Percentiles rank a stretch among this genome's conserved stretches.
Conservation (phyloP, 2,888 invertebrate species). For the Archips crataeganus region DNA sequence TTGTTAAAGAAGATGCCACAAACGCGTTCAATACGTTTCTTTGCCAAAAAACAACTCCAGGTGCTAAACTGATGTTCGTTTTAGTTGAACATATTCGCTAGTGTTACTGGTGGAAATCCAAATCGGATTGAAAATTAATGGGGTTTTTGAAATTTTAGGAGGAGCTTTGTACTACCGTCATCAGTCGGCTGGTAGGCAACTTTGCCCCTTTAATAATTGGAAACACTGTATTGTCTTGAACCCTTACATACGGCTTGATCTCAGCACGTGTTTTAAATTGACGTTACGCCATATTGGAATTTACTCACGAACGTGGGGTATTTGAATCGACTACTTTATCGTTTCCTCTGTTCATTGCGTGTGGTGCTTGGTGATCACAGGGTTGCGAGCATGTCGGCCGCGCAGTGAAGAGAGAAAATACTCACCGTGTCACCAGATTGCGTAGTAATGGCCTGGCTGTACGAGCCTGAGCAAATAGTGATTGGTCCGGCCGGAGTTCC, state of each 20-base stretch:
- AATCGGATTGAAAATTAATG: constrained; percentile 25
- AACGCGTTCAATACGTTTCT: too few relatives aligned
- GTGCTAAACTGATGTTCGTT: background rate
- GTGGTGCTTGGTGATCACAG: too few relatives aligned
- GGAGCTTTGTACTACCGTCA: constrained; percentile 80
- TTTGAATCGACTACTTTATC: too few relatives aligned
- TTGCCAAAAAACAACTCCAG: too few relatives aligned
- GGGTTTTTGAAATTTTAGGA: constrained; percentile 73
- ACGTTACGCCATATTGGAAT: constrained; percentile 14
- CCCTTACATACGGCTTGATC: constrained; percentile 33
- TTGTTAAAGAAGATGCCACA: too few relatives aligned
- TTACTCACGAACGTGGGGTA: background rate
- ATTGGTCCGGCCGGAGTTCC: too few relatives aligned
- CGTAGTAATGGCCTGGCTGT: too few relatives aligned
- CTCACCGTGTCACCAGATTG: too few relatives aligned
- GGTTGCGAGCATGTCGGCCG: too few relatives aligned
- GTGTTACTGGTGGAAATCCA: constrained; percentile 35
- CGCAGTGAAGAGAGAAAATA: too few relatives aligned
- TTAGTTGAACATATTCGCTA: background rate
- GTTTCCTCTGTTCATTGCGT: too few relatives aligned
- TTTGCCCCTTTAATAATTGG: constrained; percentile 32
- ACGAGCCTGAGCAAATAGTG: too few relatives aligned
- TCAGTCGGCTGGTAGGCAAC: constrained; percentile 67
- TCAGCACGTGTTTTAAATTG: constrained; percentile 5
- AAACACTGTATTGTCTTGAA: constrained; percentile 35